Evolutionary conservation across 2,888 invertebrate genomes (phyloP), one percentile per base, ranked within the genome.

Genomic region (Cantharis flavilabris): DNA sequence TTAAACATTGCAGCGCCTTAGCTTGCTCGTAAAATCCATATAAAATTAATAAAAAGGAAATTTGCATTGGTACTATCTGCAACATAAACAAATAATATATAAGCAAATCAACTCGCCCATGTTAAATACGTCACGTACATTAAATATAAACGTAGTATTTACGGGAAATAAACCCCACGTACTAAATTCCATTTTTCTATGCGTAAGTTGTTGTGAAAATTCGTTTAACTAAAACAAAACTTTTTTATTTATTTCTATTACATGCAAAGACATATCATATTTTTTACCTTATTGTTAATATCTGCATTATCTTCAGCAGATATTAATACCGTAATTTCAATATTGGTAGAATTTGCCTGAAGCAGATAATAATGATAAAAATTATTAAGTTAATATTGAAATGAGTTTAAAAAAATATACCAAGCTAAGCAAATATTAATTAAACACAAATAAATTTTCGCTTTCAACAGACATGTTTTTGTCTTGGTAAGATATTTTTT

Each of bases 151-250:
- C 3, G 74, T 72, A 5, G 69, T 76, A 62, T 79, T 74, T 7
- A 76, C 62, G 13, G 14, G 14, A 49, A 79, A 79, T 3, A 79
- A 69, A 18, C 76, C 79, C 71, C 79, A 74, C 11, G 76, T 74
- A 64, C 76, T 76, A 30, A 71, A 79, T 49, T 18, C 13, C 33
- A 76, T 65, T 69, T 70, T 69, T 11, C 79, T 70, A 62, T 79
- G 79, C 20, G 20, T 30, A 9, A 79, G 74, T 64, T 79, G 79
- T 23, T 64, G 72, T 28, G 71, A 63, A 69, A 79, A 79, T 16
- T 69, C 71, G 30, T 69, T 74, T 16, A 79, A 64, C 79, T 79
- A 33, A 18, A 79, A 76, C 0, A 67, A 23, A 18, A 20, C 9
- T n/a, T 3, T 65, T 7, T 13, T 33, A 13, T 9, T 49, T 49